Evolutionary conservation across 1,140 invertebrate genomes (phyloP), one percentile per base, ranked within the genome.

Genomic region (Drosophila punjabiensis): DNA sequence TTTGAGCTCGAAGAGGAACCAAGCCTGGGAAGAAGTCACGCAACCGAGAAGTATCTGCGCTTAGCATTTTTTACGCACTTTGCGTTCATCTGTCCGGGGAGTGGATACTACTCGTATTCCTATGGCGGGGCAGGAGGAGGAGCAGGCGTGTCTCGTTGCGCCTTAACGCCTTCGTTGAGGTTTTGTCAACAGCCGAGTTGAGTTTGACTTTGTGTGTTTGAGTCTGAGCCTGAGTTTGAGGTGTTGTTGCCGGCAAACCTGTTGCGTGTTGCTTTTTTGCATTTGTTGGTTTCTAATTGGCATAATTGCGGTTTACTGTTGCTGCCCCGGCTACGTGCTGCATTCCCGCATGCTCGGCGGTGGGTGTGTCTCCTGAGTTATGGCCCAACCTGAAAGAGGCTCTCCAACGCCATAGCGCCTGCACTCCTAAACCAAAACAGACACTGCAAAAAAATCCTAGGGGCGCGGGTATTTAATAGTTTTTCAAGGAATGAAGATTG

Each of bases 301-400:
- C 85, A 94, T 95, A 95, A 61, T 93, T 94, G 81, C 88, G 94
- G 73, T 92, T 95, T 79, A 94, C 94, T 32, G 50, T 79, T 61
- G 47, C 64, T 63, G 52, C n/a, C 20, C 47, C 53, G 18, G 18
- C 33, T 53, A 30, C 39, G 74, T 50, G 24, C 74, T 94, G 71
- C 78, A 89, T 91, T 90, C 82, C 81, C 74, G 82, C 86, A 82
- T 85, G 79, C 79, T 81, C 71, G 24, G 28, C 62, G 52, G 37
- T 77, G 76, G 86, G 82, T 76, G 82, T 91, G 86, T 70, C 79
- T 20, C 60, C 39, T 88, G 55, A 86, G 68, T 69, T 87, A 87
- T 87, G 79, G 84, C 80, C 83, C 62, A 70, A 61, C 76, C 76
- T 39, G 58, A 58, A 79, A 53, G 75, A 66, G 74, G 55, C 75